Evolutionary conservation across 2,797 vertebrate species (phyloP).

Genomic region (Danio kyathit): DNA sequence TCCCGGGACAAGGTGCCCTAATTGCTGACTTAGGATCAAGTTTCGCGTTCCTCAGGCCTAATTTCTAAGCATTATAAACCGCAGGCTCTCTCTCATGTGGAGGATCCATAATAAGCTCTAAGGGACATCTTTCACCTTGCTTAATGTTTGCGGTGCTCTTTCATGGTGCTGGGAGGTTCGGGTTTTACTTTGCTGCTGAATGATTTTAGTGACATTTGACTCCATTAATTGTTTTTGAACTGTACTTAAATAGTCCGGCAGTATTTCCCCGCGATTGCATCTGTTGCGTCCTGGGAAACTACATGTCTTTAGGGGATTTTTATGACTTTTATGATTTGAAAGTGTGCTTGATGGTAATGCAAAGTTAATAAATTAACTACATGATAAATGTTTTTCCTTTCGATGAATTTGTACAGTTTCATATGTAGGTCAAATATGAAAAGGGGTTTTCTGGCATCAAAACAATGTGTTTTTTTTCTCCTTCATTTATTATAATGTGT

Average conservation of each 20-base stretch:
- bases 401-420: no score
- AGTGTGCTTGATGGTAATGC: background rate
- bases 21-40: constrained; percentile 48
- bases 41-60: constrained; percentile 5
- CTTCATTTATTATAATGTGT: no score
- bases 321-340: background rate
- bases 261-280: background rate
- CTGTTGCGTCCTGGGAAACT: background rate
- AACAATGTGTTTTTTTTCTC: no score
- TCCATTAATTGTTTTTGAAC: background rate
- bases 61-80: constrained; percentile 41
- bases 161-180: background rate
- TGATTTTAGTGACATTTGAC: background rate
- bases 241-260: constrained; percentile 10
- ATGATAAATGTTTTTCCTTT: no score
- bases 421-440: no score
- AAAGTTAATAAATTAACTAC: background rate
- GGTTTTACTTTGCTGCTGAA: background rate
- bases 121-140: constrained; percentile 24
- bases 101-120: constrained; percentile 13
- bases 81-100: constrained; percentile 14
- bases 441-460: no score
- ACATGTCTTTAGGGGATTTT: background rate
- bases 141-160: constrained; percentile 24
- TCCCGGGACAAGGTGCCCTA: constrained; percentile 39